Conservation (phyloP, 2,113 vertebrate species). For the Channa maculata region DNA sequence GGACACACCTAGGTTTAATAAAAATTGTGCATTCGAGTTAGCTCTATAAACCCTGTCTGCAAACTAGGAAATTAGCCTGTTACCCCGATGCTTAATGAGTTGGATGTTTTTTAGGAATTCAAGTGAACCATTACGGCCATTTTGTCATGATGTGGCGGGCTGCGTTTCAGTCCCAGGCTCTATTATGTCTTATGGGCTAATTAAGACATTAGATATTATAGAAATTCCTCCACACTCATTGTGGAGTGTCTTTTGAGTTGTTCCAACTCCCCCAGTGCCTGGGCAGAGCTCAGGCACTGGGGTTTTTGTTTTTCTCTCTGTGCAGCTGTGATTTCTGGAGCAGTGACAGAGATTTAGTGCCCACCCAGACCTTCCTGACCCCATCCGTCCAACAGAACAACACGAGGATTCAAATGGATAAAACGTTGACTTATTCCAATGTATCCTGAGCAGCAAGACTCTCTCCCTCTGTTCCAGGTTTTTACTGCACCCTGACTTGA, state of each 20-base stretch:
- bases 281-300: conserved; percentile 59
- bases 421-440: conserved; percentile 23
- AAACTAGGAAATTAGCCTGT: conserved; percentile 81
- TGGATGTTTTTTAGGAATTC: conserved; percentile 77
- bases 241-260: conserved; percentile 71
- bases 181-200: conserved; percentile 86
- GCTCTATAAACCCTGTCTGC: conserved; percentile 77
- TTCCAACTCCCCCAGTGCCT: conserved; percentile 71
- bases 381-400: conserved; percentile 41
- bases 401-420: conserved; percentile 25
- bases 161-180: conserved; percentile 73
- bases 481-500: conserved; percentile 48
- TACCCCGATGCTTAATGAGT: conserved; percentile 76
- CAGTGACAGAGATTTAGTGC: conserved; percentile 48
- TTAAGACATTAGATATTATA: conserved; percentile 84
- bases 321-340: conserved; percentile 69
- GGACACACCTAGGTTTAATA: conserved; percentile 84
- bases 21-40: conserved; percentile 75
- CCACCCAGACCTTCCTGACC: conserved; percentile 73
- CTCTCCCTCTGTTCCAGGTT: conserved; percentile 42
- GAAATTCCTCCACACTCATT: conserved; percentile 79
- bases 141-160: conserved; percentile 83
- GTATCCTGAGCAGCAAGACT: conserved; percentile 37
- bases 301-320: conserved; percentile 55
- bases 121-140: conserved; percentile 74